These are phyloP conservation scores for Cyphomyrus plagiostoma DNA, from an alignment of 2,113 vertebrate genomes.

Conservation along the genomic window DNA sequence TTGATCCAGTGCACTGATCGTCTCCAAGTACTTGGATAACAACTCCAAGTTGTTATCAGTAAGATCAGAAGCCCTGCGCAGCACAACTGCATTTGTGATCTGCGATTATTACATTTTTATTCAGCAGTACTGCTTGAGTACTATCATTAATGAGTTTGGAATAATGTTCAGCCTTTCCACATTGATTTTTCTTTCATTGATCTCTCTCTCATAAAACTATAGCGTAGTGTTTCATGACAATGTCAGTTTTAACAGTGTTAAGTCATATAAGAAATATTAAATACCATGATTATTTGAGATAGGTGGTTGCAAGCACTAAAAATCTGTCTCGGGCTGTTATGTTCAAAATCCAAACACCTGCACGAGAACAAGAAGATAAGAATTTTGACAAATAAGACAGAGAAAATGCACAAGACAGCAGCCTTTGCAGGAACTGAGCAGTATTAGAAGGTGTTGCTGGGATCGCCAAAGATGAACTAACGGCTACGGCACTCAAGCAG, in stretches of 20 bases:
- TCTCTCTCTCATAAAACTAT: not conserved
- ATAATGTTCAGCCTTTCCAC: not conserved
- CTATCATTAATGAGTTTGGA: not conserved
- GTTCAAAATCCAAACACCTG: not conserved
- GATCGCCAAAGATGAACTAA: conserved; percentile 77
- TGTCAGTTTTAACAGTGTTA: not conserved
- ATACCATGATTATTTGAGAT: not conserved
- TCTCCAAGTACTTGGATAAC: not conserved
- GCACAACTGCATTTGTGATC: not conserved
- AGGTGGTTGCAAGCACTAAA: not conserved
- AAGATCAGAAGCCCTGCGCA: not conserved
- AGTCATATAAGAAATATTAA: not conserved
- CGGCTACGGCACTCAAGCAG: conserved; percentile 63
- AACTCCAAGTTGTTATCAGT: too few species aligned
- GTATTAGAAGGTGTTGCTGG: conserved; percentile 73
- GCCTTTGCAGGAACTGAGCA: conserved; percentile 57
- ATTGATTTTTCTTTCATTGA: not conserved
- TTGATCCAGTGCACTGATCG: not conserved
- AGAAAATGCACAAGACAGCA: conserved; percentile 43
- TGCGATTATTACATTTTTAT: not conserved
- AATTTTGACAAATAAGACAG: not conserved
- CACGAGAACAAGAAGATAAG: not conserved
- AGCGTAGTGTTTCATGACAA: not conserved
- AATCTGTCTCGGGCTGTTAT: not conserved
- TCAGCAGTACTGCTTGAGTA: not conserved